A percentile compares a stretch with the other conserved stretches of the same genome.
These are phyloP conservation scores for Philonicus albiceps DNA, from an alignment of 2,888 invertebrate species.

Conservation along the genomic window DNA sequence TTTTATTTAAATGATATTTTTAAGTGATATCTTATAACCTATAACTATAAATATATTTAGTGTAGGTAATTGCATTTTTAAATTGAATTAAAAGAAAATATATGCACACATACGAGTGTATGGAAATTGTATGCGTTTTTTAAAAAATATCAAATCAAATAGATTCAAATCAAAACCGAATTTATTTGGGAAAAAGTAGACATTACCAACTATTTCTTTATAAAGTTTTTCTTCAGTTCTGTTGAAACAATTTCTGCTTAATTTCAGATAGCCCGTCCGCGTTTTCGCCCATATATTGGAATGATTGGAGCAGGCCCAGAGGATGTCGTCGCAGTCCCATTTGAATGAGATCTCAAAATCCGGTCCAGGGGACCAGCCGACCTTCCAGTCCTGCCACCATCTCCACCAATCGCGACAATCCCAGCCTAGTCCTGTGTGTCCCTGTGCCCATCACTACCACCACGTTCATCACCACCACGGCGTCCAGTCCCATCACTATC, in stretches of 20 bases:
- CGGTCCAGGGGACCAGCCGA: constrained; percentile 7
- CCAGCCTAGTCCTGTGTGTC: constrained; percentile 51
- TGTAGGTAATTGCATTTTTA: too few relatives aligned
- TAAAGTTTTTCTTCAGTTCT: background rate
- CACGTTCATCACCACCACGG: constrained; percentile 59
- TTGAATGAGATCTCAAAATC: constrained; percentile 39
- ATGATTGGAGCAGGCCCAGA: background rate
- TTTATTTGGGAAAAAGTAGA: too few relatives aligned
- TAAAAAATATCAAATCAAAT: too few relatives aligned
- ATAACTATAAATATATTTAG: too few relatives aligned
- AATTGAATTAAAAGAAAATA: too few relatives aligned
- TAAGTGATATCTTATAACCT: too few relatives aligned
- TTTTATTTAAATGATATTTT: too few relatives aligned
- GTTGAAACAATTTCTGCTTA: background rate
- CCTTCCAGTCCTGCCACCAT: constrained; percentile 22
- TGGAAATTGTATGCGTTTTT: too few relatives aligned
- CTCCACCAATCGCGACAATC: constrained; percentile 23
- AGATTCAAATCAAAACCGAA: too few relatives aligned
- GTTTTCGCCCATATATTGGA: background rate
- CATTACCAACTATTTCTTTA: too few relatives aligned
- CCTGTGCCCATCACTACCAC: constrained; percentile 60
- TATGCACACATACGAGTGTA: too few relatives aligned
- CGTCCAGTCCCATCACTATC: constrained; percentile 20
- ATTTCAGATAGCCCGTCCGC: background rate
- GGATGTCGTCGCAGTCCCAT: constrained; percentile 28